Conservation (phyloP, 2,797 vertebrate genomes). For the Darevskia mixta region DNA sequence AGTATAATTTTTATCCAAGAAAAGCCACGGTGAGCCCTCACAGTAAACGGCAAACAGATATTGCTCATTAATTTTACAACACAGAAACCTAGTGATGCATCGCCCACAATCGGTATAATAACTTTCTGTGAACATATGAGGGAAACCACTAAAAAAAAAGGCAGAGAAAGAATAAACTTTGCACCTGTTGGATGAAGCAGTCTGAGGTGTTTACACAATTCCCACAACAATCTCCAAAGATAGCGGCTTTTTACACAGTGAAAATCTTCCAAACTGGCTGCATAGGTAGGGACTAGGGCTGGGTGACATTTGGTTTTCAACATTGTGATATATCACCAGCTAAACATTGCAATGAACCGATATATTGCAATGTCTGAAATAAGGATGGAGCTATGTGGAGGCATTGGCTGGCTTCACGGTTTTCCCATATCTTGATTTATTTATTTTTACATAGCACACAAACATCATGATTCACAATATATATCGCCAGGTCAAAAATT, state of each 20-base stretch:
- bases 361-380: no score
- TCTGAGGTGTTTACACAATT: neutral
- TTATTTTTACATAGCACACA: no score
- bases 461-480: no score
- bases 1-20: constrained; percentile 7
- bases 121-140: constrained; percentile 49
- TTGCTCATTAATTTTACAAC: constrained; percentile 50
- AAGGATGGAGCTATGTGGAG: no score
- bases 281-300: neutral
- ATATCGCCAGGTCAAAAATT: no score
- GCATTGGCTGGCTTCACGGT: no score
- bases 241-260: neutral
- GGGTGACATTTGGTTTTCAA: no score
- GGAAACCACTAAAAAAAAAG: constrained; percentile 29
- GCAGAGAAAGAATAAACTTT: constrained; percentile 28
- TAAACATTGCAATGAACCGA: no score
- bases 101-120: constrained; percentile 44
- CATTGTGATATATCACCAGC: no score
- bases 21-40: constrained; percentile 20
- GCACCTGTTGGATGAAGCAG: constrained; percentile 43
- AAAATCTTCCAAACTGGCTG: neutral
- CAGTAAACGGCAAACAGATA: constrained; percentile 38
- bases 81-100: constrained; percentile 36
- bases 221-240: constrained; percentile 40
- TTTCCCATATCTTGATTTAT: no score